A percentile compares a stretch with the other conserved stretches of the same genome.
Conservation (phyloP, 2,797 vertebrate genomes). For the Hippopotamyrus pictus region DNA sequence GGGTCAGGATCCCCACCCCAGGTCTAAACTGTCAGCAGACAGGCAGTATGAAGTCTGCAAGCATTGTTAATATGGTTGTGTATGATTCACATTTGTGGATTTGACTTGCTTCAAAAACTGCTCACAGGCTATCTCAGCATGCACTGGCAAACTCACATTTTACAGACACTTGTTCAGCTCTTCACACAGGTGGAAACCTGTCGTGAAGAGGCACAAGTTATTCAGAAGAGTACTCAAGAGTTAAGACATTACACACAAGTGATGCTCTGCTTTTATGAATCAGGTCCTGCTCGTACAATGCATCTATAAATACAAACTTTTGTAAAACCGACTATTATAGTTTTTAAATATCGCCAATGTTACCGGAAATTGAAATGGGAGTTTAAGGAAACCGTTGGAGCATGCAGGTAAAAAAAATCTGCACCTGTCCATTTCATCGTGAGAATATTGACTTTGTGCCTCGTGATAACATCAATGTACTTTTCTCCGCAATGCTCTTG, state of each 20-base stretch:
- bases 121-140: not conserved
- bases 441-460: not conserved
- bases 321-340: not conserved
- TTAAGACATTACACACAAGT: not conserved
- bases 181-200: not conserved
- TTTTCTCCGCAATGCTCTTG: not conserved
- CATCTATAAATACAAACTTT: not conserved
- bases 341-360: not conserved
- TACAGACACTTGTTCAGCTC: not conserved
- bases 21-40: not conserved
- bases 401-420: not conserved
- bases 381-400: not conserved
- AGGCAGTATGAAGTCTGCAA: not conserved
- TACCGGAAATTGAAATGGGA: not conserved
- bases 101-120: not conserved
- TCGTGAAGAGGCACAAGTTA: not conserved
- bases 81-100: not conserved
- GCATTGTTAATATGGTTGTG: not conserved
- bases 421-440: not conserved
- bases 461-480: not conserved
- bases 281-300: not conserved
- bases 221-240: not conserved
- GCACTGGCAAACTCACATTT: not conserved
- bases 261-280: not conserved
- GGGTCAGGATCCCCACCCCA: not conserved